Percentiles rank a stretch among this genome's conserved stretches.
Conservation (phyloP, 2,888 invertebrate genomes). For the Monopis laevigella region DNA sequence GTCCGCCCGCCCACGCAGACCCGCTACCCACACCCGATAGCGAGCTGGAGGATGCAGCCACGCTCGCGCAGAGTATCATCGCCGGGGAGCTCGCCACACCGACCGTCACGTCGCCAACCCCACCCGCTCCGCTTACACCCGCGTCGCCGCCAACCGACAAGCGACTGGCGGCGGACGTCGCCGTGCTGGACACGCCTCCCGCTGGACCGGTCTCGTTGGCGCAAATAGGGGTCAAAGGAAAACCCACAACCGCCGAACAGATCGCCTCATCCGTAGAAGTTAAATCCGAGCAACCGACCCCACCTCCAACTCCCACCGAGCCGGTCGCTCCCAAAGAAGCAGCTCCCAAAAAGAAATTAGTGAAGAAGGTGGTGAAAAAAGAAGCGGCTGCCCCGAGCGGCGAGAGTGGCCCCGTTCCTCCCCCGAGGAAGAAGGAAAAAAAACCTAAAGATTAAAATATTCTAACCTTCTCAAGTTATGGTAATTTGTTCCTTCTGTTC, state of each 20-base stretch:
- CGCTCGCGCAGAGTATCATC: conserved; percentile 57
- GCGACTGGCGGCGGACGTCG: conserved; percentile 40
- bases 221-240: conserved; percentile 52
- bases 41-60: conserved; percentile 58
- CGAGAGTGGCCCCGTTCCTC: conserved; percentile 57
- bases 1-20: conserved; percentile 43
- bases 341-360: conserved; percentile 45
- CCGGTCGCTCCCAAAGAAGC: conserved; percentile 20
- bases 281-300: conserved; percentile 17
- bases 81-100: conserved; percentile 50
- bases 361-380: conserved; percentile 64
- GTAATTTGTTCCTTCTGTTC: no score
- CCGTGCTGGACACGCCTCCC: conserved; percentile 58
- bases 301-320: conserved; percentile 16
- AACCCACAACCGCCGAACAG: conserved; percentile 43
- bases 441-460: conserved; percentile 54
- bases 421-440: conserved; percentile 65
- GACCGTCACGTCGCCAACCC: conserved; percentile 36
- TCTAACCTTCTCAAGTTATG: conserved; percentile 19
- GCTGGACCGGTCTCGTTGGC: conserved; percentile 59
- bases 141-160: conserved; percentile 25
- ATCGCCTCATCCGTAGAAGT: conserved; percentile 47
- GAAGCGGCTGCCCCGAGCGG: conserved; percentile 30
- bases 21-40: conserved; percentile 59
- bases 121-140: conserved; percentile 28